A percentile compares a stretch with the other conserved stretches of the same genome.
phyloP scores from a whole-genome alignment of 2,888 invertebrate species.

The Eupithecia inturbata region DNA sequence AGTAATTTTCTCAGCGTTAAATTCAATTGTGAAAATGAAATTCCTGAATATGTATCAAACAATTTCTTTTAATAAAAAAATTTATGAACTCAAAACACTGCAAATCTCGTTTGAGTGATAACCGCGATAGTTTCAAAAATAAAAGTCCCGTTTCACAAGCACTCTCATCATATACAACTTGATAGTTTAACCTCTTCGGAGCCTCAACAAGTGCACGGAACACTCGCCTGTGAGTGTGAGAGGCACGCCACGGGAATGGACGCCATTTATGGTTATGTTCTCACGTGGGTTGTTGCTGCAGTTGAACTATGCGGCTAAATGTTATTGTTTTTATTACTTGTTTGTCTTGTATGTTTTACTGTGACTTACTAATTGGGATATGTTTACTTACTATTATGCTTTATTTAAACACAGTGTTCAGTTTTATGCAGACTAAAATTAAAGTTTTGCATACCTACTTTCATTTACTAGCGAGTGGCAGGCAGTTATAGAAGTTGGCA shows the following conservation, averaged over 20 bases:
- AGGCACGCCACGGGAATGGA: background rate
- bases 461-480: background rate
- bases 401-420: background rate
- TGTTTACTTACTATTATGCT: background rate
- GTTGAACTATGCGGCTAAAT: background rate
- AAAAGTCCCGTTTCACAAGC: background rate
- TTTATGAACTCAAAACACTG: background rate
- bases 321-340: background rate
- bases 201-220: slow-evolving; percentile 1
- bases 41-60: background rate
- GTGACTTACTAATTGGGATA: background rate
- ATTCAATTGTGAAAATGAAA: background rate
- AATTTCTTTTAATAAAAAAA: background rate
- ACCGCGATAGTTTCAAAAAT: background rate
- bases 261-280: background rate
- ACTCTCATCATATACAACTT: background rate
- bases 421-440: background rate
- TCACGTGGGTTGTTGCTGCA: background rate
- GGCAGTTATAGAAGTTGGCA: too few species aligned
- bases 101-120: background rate
- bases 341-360: background rate
- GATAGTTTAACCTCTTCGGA: slow-evolving; percentile 2
- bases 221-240: background rate
- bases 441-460: background rate
- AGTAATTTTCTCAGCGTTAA: background rate